A percentile compares a stretch with the other conserved stretches of the same genome.
phyloP scores from a whole-genome alignment of 2,113 vertebrate species.

The Varanus komodoensis region DNA sequence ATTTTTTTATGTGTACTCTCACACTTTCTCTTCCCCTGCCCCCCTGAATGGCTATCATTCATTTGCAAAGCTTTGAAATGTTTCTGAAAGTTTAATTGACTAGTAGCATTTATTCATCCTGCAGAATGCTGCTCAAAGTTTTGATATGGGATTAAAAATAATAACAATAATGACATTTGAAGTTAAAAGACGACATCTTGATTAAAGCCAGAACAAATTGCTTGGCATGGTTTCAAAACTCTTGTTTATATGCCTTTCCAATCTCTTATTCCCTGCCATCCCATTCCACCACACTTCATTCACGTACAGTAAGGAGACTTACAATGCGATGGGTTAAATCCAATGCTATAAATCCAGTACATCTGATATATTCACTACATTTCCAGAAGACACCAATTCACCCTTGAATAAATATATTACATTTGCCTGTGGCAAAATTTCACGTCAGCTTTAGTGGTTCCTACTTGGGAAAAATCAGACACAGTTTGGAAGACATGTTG shows the following conservation, averaged over 20 bases:
- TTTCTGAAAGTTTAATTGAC: conserved; percentile 57
- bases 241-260: conserved; percentile 68
- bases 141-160: conserved; percentile 70
- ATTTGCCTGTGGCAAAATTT: conserved; percentile 15
- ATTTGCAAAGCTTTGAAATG: conserved; percentile 64
- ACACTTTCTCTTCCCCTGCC: background rate
- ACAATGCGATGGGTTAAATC: conserved; percentile 62
- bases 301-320: conserved; percentile 60
- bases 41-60: conserved; percentile 61
- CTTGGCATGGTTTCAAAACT: conserved; percentile 70
- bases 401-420: background rate
- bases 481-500: background rate
- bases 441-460: background rate
- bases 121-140: conserved; percentile 67
- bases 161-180: conserved; percentile 64
- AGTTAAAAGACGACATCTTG: conserved; percentile 76
- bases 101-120: conserved; percentile 71
- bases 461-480: background rate
- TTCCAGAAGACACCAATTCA: conserved; percentile 16
- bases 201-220: conserved; percentile 78
- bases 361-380: conserved; percentile 5
- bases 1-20: too few relatives aligned
- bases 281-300: conserved; percentile 20
- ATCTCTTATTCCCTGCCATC: conserved; percentile 54
- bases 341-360: background rate